phyloP scores from a whole-genome alignment of 2,888 invertebrate species.

The Druceiella hillmani region DNA sequence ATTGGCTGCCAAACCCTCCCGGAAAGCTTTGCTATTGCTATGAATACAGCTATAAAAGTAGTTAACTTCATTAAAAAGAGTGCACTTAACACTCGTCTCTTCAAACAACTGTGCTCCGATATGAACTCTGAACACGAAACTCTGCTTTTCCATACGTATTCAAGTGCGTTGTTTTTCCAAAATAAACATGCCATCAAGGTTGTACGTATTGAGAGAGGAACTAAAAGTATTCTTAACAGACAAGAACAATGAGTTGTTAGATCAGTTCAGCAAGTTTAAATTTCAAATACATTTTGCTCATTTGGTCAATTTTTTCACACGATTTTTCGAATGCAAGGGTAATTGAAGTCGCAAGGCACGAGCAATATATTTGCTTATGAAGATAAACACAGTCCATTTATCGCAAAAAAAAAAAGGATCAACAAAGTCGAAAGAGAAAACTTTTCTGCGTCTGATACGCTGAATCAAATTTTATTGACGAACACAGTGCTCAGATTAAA shows the following conservation, averaged over 20 bases:
- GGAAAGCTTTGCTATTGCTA: too few relatives aligned
- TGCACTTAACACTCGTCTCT: slow-evolving; percentile 15
- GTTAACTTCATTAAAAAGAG: slow-evolving; percentile 19
- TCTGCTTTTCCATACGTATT: slow-evolving; percentile 9
- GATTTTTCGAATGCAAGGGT: too few relatives aligned
- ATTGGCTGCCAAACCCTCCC: slow-evolving; percentile 20
- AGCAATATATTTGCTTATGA: slow-evolving; percentile 13
- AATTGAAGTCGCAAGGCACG: slow-evolving; percentile 16
- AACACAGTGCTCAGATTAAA: slow-evolving; percentile 7
- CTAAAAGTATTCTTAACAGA: slow-evolving; percentile 12
- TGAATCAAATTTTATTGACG: slow-evolving; percentile 18
- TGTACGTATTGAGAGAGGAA: slow-evolving; percentile 10
- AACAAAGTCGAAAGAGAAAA: slow-evolving; percentile 12
- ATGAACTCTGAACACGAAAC: slow-evolving; percentile 11
- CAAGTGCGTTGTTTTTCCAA: too few relatives aligned
- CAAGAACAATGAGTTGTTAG: slow-evolving; percentile 12
- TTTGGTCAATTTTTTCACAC: slow-evolving; percentile 15
- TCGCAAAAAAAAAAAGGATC: slow-evolving; percentile 19
- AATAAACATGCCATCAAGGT: slow-evolving; percentile 13
- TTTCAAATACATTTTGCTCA: too few relatives aligned
- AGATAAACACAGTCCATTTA: slow-evolving; percentile 17
- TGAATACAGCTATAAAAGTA: too few relatives aligned
- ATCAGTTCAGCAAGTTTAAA: slow-evolving; percentile 14
- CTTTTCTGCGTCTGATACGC: slow-evolving; percentile 14
- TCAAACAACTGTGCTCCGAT: slow-evolving; percentile 7